phyloP scores from a whole-genome alignment of 2,888 invertebrate species.

The Troilus luridus region DNA sequence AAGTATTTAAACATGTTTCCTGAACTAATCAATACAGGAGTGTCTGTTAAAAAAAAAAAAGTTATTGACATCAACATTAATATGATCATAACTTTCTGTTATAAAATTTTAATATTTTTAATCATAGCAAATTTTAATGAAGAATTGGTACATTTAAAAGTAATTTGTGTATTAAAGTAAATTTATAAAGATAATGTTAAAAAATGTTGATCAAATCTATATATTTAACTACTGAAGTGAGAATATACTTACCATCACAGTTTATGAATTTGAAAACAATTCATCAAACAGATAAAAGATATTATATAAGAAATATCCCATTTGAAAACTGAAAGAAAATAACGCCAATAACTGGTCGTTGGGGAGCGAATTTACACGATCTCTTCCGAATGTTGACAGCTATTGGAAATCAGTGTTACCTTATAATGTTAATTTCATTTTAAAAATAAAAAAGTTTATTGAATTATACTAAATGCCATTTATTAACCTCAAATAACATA shows the following conservation, averaged over 20 bases:
- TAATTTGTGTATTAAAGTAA: background rate
- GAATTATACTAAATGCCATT: background rate
- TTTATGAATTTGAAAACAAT: background rate
- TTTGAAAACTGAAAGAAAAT: conserved; percentile 13
- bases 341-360: conserved; percentile 3
- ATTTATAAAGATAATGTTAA: background rate
- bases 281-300: background rate
- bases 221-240: background rate
- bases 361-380: background rate
- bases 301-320: background rate
- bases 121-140: background rate
- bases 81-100: background rate
- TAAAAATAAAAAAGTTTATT: background rate
- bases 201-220: background rate
- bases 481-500: too few species aligned
- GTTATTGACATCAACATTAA: background rate
- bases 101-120: background rate
- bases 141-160: background rate
- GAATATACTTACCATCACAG: background rate
- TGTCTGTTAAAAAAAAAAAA: background rate
- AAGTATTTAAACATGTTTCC: background rate
- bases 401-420: background rate
- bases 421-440: background rate
- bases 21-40: conserved; percentile 11
- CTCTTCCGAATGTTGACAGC: background rate